Conservation (phyloP, 1,140 invertebrate genomes). For the Trachymyrmex cornetzi region DNA sequence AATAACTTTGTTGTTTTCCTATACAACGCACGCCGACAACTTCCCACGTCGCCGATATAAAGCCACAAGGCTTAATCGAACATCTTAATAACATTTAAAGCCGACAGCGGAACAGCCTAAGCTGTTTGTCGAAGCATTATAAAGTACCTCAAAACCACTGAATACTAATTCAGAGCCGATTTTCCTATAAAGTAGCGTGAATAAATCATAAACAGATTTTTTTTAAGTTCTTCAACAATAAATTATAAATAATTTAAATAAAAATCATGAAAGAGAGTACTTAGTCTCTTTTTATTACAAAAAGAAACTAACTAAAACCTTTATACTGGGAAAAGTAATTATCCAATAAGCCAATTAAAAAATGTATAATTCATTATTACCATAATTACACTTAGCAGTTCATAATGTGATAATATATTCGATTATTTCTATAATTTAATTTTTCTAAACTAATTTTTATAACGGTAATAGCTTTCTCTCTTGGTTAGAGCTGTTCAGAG, state of each 20-base stretch:
- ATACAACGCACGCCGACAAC: constrained; percentile 12
- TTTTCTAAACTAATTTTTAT: constrained; percentile 20
- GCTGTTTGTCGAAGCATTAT: constrained; percentile 8
- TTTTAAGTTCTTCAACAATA: background rate
- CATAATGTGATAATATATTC: constrained; percentile 8
- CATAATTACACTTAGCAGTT: background rate
- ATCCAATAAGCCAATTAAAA: background rate
- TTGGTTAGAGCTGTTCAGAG: background rate
- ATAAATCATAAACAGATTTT: background rate
- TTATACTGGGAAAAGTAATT: background rate
- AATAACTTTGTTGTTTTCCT: constrained; percentile 50
- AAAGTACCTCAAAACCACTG: background rate
- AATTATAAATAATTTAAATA: constrained; percentile 11
- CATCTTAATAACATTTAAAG: constrained; percentile 35
- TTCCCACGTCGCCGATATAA: constrained; percentile 32
- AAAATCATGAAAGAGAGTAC: background rate
- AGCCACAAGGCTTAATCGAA: constrained; percentile 5
- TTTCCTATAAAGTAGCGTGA: background rate
- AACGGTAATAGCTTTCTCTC: constrained; percentile 7
- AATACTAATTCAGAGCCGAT: background rate
- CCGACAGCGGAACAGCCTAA: background rate
- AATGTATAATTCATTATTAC: background rate
- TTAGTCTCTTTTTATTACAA: background rate
- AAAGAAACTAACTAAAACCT: background rate
- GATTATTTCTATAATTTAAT: constrained; percentile 9